Conservation (phyloP, 1,140 invertebrate genomes). For the Solen grandis region DNA sequence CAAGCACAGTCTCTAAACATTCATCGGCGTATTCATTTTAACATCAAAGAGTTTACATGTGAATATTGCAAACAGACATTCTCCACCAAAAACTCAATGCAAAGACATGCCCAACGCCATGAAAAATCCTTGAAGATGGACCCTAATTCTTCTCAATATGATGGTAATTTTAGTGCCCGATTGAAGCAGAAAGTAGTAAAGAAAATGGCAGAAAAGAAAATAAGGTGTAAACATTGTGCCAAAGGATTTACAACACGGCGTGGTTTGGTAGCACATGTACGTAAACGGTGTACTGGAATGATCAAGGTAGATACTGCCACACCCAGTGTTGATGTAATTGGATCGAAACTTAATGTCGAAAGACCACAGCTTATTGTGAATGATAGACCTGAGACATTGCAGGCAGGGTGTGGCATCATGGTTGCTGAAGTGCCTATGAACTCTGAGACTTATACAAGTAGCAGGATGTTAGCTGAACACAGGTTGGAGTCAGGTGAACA, state of each 20-base stretch:
- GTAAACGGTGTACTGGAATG: conserved; percentile 5
- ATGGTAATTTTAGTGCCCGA: conserved; percentile 1
- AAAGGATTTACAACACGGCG: conserved; percentile 13
- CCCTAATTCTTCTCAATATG: conserved; percentile 2
- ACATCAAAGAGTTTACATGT: conserved; percentile 10
- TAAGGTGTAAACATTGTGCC: not conserved
- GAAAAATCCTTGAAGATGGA: conserved; percentile 16
- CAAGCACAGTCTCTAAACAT: not conserved
- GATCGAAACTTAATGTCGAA: no score
- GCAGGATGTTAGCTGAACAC: no score
- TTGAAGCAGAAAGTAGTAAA: not conserved
- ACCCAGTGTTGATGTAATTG: no score
- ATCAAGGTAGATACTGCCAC: no score
- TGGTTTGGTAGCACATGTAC: conserved; percentile 1
- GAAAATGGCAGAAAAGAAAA: conserved; percentile 31
- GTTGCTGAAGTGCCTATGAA: no score
- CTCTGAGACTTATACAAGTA: no score
- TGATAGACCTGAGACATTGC: no score
- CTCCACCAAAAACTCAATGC: not conserved
- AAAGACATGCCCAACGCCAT: conserved; percentile 12
- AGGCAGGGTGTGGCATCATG: no score
- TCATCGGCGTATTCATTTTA: not conserved
- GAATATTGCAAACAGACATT: conserved; percentile 20
- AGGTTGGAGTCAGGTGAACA: no score
- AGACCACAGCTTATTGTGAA: no score